These are phyloP conservation scores for Sinocyclocheilus grahami DNA, from an alignment of 2,113 vertebrate species.

Conservation along the genomic window DNA sequence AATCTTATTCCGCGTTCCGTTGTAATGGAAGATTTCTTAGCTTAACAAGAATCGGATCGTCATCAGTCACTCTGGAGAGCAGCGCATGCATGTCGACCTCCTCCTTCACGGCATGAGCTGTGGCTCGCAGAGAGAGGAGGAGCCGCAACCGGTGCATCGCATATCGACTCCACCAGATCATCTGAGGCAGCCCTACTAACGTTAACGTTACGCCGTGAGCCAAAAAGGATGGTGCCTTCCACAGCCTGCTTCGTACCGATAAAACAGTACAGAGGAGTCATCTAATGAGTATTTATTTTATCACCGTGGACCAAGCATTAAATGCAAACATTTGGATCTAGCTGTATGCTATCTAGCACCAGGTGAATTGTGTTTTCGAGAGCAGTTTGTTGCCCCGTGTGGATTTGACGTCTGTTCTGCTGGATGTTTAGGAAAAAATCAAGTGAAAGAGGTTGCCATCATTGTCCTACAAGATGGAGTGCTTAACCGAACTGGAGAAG, in stretches of 20 bases:
- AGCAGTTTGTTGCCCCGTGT: constrained; percentile 59
- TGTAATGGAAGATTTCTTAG: neutral
- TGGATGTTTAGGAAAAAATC: constrained; percentile 67
- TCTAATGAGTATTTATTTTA: neutral
- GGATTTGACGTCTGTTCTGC: constrained; percentile 70
- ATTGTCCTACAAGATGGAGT: constrained; percentile 81
- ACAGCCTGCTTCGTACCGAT: constrained; percentile 27
- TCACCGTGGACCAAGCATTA: constrained; percentile 27
- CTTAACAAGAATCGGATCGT: neutral
- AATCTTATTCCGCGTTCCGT: neutral
- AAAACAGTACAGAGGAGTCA: constrained; percentile 2
- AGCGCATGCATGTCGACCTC: neutral
- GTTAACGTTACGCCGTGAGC: constrained; percentile 39
- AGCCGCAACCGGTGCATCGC: constrained; percentile 49
- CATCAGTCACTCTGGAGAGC: neutral
- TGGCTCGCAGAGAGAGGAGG: constrained; percentile 52
- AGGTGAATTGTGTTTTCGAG: constrained; percentile 57
- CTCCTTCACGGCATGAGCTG: neutral
- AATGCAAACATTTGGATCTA: constrained; percentile 1
- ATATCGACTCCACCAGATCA: constrained; percentile 39
- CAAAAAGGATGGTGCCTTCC: constrained; percentile 32
- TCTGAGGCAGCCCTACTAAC: neutral
- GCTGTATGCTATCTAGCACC: neutral
- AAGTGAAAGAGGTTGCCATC: constrained; percentile 50
- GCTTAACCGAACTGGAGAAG: constrained; percentile 84